Evolutionary conservation across 2,113 vertebrate genomes (phyloP).

Genomic region (Naja naja): DNA sequence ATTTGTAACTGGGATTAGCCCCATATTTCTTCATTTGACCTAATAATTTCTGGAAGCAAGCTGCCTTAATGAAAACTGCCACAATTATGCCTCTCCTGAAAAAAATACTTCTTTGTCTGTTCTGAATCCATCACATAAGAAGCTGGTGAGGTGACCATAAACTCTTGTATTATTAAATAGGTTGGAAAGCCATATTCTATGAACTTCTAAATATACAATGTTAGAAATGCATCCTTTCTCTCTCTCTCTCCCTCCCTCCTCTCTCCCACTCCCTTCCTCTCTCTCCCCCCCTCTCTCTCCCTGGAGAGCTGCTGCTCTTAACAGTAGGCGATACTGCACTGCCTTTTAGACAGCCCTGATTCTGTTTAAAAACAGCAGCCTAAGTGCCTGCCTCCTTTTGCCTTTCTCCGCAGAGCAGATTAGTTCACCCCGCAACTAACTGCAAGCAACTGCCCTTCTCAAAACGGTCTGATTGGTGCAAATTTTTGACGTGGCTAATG

Average conservation of each 20-base stretch:
- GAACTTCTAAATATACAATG: background rate
- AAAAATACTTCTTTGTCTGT: background rate
- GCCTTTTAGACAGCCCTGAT: background rate
- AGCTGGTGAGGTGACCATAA: background rate
- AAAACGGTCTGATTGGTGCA: background rate
- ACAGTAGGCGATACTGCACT: background rate
- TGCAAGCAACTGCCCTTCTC: background rate
- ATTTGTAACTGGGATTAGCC: background rate
- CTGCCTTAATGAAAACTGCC: background rate
- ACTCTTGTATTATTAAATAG: background rate
- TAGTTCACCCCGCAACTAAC: background rate
- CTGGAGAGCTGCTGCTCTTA: background rate
- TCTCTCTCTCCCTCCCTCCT: background rate
- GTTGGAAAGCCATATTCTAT: background rate
- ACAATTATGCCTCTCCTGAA: background rate
- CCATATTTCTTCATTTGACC: background rate
- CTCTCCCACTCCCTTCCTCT: fast-evolving
- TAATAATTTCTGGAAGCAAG: background rate
- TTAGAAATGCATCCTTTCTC: background rate
- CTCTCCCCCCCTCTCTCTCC: fast-evolving
- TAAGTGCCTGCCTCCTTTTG: background rate
- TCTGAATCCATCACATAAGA: background rate
- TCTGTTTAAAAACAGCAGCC: background rate
- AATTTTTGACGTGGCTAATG: background rate
- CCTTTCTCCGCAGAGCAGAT: background rate